Base-by-base conservation (phyloP, 2,113 vertebrate species). In the Orientallactaga bullata region DNA sequence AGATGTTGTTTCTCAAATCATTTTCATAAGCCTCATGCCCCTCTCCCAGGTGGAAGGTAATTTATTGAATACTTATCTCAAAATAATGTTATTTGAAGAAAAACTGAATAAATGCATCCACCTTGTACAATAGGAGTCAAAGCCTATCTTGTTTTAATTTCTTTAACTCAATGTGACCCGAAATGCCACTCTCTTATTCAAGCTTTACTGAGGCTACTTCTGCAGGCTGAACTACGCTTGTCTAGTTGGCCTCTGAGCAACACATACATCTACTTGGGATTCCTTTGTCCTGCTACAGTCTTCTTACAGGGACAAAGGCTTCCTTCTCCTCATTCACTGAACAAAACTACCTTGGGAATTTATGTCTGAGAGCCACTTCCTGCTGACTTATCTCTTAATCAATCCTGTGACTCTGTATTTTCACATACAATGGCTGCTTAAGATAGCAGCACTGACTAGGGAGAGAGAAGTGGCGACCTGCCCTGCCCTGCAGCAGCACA, bases 61-160 rank as follows among this genome's bases (percentile, higher is more conserved):
- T 65, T 65, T 80, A 80, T 32, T 35, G 21, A 82, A 82, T 72
- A 35, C 2, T 72, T 84, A 37, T 10, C 7, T 51, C 51, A 82
- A 85, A 37, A 82, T 51, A 79, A 80, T 61, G 85, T 85, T 65
- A 93, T 85, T 83, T 66, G 71, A 66, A 77, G 15, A 89, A 93
- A 39, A 78, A 71, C 51, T 32, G 13, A 78, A 87, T 23, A 69
- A 6, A 47, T 3, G 71, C 24, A 47, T 79, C 82, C 42, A 85
- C 7, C 65, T 86, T 80, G 85, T 94, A 5, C 20, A 30, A 30
- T 21, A 8, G 30, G 55, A 81, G 30, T 65, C 63, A 69, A 82
- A 92, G 18, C 26, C 26, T 30, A 80, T 16, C 60, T 20, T n/a
- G 5, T 69, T 88, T 81, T 23, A 63, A 82, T 92, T 79, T 66